Evolutionary conservation across 92 coral and sea anemone species (phyloP).

Genomic region (Heliopora coerulea): DNA sequence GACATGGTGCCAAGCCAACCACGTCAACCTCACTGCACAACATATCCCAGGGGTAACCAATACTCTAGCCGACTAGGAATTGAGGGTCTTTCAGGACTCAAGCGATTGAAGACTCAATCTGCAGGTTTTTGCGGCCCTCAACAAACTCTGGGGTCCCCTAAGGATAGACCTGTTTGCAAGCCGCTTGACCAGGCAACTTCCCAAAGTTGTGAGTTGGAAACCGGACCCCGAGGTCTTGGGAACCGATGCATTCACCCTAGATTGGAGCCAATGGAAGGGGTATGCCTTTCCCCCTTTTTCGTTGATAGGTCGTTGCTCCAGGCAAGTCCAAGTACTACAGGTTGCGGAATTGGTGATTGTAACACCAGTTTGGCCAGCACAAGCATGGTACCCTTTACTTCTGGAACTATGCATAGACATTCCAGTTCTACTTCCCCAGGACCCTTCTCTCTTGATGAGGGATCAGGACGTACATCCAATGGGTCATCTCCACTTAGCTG

Average conservation of each 20-base stretch:
- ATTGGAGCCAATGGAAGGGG: slow-evolving; percentile 26
- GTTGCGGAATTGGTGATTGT: slow-evolving; percentile 30
- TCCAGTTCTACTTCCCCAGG: slow-evolving; percentile 46
- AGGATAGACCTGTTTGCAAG: slow-evolving; percentile 34
- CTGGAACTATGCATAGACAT: slow-evolving; percentile 50
- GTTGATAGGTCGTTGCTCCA: slow-evolving; percentile 25
- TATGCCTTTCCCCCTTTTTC: slow-evolving; percentile 28
- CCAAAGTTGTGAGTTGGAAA: slow-evolving; percentile 37
- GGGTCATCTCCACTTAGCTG: slow-evolving; percentile 48
- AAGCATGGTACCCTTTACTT: slow-evolving; percentile 45
- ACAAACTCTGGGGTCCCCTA: slow-evolving; percentile 38
- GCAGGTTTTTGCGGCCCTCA: slow-evolving; percentile 30
- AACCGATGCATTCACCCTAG: slow-evolving; percentile 4
- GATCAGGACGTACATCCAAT: slow-evolving; percentile 42
- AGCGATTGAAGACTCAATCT: slow-evolving; percentile 51
- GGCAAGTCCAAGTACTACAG: slow-evolving; percentile 36
- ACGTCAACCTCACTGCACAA: slow-evolving; percentile 50
- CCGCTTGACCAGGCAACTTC: slow-evolving; percentile 32
- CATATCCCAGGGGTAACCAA: slow-evolving; percentile 55
- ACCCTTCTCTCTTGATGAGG: slow-evolving; percentile 44
- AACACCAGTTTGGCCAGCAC: slow-evolving; percentile 43
- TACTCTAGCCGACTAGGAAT: slow-evolving; percentile 49
- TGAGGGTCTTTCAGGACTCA: slow-evolving; percentile 37
- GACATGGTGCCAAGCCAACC: slow-evolving; percentile 48
- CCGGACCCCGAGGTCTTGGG: slow-evolving; percentile 40